Conservation (phyloP, 2,797 vertebrate species). For the Molothrus aeneus region DNA sequence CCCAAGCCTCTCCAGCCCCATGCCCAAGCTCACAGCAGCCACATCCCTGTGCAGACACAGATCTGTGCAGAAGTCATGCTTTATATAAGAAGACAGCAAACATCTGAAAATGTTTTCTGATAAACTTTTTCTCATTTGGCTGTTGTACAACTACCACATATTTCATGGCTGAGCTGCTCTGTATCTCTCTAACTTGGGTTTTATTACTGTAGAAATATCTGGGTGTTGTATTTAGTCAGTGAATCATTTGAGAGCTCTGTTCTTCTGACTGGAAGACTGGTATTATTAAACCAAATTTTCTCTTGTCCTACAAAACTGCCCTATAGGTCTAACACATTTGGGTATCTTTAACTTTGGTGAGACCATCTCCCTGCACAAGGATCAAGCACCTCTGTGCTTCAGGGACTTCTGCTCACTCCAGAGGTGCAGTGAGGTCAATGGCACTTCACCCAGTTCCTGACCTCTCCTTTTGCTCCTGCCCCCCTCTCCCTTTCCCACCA, state of each 20-base stretch:
- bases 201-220: background rate
- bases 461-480: background rate
- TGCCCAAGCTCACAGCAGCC: background rate
- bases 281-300: background rate
- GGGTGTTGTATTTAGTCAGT: background rate
- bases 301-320: background rate
- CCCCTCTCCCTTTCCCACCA: fast-evolving
- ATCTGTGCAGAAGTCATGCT: background rate
- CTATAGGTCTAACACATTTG: background rate
- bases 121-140: background rate
- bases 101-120: background rate
- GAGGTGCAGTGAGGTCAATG: fast-evolving
- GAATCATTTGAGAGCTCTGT: background rate
- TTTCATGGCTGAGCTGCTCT: background rate
- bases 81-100: background rate
- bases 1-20: background rate
- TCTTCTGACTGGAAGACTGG: background rate
- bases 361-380: background rate
- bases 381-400: background rate
- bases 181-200: background rate
- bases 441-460: background rate
- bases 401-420: background rate
- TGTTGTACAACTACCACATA: background rate
- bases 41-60: background rate
- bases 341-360: background rate